These are phyloP conservation scores for Sternarchorhynchus goeldii DNA, from an alignment of 2,797 vertebrate species.

Conservation along the genomic window DNA sequence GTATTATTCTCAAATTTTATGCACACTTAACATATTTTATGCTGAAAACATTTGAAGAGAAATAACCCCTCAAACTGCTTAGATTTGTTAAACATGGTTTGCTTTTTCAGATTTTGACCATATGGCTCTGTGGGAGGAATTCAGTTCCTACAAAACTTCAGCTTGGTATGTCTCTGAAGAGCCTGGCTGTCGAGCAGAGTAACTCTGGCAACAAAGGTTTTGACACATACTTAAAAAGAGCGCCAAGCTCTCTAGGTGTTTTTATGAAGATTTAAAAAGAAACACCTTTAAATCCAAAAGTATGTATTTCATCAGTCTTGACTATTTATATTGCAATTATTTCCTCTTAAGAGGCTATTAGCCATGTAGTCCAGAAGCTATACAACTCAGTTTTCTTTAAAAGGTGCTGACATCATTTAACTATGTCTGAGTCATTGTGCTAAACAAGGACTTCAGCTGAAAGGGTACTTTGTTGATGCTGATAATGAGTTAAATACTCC, in stretches of 20 bases:
- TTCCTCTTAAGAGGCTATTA: constrained; percentile 57
- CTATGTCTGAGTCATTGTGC: constrained; percentile 48
- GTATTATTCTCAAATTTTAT: not conserved
- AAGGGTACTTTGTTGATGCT: constrained; percentile 27
- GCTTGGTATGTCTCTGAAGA: constrained; percentile 39
- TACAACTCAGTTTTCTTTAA: constrained; percentile 50
- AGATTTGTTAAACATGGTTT: not conserved
- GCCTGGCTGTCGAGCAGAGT: constrained; percentile 48
- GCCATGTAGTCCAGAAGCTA: constrained; percentile 51
- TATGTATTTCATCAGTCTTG: constrained; percentile 61
- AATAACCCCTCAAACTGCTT: constrained; percentile 15
- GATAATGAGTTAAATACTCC: constrained; percentile 32
- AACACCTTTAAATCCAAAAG: constrained; percentile 68
- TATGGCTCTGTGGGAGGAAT: constrained; percentile 47
- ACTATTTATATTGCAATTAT: constrained; percentile 60
- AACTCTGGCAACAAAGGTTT: constrained; percentile 61
- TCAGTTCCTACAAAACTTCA: constrained; percentile 45
- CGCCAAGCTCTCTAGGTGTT: constrained; percentile 60
- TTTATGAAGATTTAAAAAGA: constrained; percentile 66
- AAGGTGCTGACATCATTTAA: constrained; percentile 60
- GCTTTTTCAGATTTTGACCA: constrained; percentile 47
- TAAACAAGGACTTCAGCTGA: constrained; percentile 52
- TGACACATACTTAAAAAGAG: constrained; percentile 66
- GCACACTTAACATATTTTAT: not conserved
- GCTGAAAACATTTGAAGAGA: not conserved